A percentile compares a stretch with the other conserved stretches of the same genome.
These are phyloP conservation scores for Cheilosia vernalis DNA, from an alignment of 2,888 invertebrate genomes.

Conservation along the genomic window DNA sequence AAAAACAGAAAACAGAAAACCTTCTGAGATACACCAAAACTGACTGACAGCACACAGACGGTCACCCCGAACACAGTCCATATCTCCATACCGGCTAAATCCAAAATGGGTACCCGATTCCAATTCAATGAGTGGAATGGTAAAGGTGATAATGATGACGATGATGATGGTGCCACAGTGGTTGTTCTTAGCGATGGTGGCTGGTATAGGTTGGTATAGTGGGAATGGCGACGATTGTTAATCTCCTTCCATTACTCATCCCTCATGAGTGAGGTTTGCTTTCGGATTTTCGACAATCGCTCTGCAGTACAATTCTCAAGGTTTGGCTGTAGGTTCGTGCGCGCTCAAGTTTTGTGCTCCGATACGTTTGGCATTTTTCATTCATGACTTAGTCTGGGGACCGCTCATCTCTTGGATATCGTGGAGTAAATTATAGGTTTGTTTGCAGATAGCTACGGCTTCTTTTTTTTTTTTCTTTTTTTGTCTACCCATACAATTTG, in stretches of 20 bases:
- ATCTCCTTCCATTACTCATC: slow-evolving; percentile 72
- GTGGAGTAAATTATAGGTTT: slow-evolving; percentile 68
- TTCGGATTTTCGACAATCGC: slow-evolving; percentile 50
- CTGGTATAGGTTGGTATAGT: slow-evolving; percentile 1
- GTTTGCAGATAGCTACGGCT: slow-evolving; percentile 26
- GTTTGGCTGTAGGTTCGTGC: slow-evolving; percentile 44
- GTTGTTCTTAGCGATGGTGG: slow-evolving; percentile 10
- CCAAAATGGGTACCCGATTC: slow-evolving; percentile 69
- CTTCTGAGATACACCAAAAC: slow-evolving; percentile 53
- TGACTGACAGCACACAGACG: slow-evolving; percentile 71
- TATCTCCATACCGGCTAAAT: slow-evolving; percentile 43
- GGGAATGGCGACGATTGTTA: slow-evolving; percentile 73
- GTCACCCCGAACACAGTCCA: slow-evolving; percentile 62
- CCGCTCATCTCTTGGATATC: slow-evolving; percentile 29
- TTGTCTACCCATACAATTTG: slow-evolving; percentile 38
- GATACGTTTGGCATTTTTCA: slow-evolving; percentile 31
- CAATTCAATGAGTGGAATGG: slow-evolving; percentile 36
- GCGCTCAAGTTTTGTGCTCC: slow-evolving; percentile 28
- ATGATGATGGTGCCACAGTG: slow-evolving; percentile 31
- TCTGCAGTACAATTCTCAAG: slow-evolving; percentile 40
- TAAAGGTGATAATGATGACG: slow-evolving; percentile 62
- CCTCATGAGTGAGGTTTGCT: slow-evolving; percentile 31
- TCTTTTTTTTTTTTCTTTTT: slow-evolving; percentile 5
- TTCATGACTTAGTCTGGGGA: slow-evolving; percentile 47
- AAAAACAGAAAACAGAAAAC: slow-evolving; percentile 1